These are phyloP conservation scores for Spongilla lacustris DNA, from an alignment of 37 sponge, comb jelly and placozoan species.

Conservation along the genomic window DNA sequence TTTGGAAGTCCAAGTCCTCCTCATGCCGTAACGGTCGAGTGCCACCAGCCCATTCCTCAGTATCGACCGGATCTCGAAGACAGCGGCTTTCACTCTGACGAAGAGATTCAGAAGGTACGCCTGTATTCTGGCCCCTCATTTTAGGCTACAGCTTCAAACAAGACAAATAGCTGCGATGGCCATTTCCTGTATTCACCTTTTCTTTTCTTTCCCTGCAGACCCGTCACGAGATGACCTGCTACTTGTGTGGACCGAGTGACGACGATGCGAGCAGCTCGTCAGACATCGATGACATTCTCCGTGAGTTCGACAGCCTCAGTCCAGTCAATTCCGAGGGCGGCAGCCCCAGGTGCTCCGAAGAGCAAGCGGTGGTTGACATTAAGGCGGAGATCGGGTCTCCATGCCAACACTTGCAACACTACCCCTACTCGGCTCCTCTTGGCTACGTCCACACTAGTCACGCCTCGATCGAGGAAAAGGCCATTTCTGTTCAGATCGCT, in stretches of 20 bases:
- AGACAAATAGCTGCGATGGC: background rate
- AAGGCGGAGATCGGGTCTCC: conserved; percentile 50
- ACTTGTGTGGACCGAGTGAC: conserved; percentile 58
- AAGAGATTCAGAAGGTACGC: conserved; percentile 72
- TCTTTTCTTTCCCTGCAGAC: conserved; percentile 72
- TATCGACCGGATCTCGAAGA: conserved; percentile 58
- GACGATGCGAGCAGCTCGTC: conserved; percentile 53
- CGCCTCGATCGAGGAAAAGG: background rate
- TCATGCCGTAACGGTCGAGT: background rate
- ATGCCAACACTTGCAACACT: conserved; percentile 41
- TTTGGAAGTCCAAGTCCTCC: conserved; percentile 70
- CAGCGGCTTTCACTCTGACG: conserved; percentile 70
- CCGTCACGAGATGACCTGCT: conserved; percentile 74
- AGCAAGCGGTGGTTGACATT: conserved; percentile 16
- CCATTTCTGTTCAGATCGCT: background rate
- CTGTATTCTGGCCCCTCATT: background rate
- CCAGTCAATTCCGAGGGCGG: background rate
- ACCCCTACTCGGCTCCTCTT: conserved; percentile 16
- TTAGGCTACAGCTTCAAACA: no score
- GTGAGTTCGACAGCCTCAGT: conserved; percentile 41
- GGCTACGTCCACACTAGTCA: conserved; percentile 6
- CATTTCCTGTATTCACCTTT: no score
- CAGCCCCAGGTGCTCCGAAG: background rate
- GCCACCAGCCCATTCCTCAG: conserved; percentile 5
- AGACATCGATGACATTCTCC: conserved; percentile 61